Evolutionary conservation across 2,113 vertebrate species (phyloP), one percentile per base, ranked within the genome.

Genomic region (Cebidichthys violaceus): DNA sequence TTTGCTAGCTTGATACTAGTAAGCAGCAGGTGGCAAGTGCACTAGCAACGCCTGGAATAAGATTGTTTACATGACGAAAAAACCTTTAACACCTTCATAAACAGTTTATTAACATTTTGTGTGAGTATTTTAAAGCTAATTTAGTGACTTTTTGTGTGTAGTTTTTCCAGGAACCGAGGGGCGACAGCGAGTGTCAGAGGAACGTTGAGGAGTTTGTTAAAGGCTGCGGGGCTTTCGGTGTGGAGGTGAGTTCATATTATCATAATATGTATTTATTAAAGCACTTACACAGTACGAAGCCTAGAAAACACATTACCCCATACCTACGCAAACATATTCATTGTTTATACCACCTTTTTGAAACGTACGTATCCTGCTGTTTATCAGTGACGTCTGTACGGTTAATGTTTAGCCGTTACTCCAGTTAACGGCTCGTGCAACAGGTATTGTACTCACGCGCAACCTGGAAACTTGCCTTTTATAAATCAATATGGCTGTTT

Each of bases 121-220:
- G 8, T 4, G 3, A 9, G 0, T 1, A 9, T 52, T 17, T 45
- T 31, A 4, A 1, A 22, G 15, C 8, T 79, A 37, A 82, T 45
- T 43, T 0, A 2, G 14, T 13, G 1, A 72, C 39, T 86, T 62
- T 79, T 59, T 75, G 24, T 85, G 22, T 62, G 54, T 79, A 96
- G 97, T 96, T 98, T 79, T 96, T 94, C 72, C 96, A 95, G 83
- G 97, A 98, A 73, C 96, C 97, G 80, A 96, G 96, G 83, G 96
- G 90, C 82, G 97, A 98, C 87, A 86, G 92, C 89, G 97, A 99
- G 93, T 95, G 95, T 87, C 95, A 97, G 93, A 96, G 94, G 92
- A 99, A 98, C 93, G 96, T 99, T 78, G 94, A 87, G 77, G 96
- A 97, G 95, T 99, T 98, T 84, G 88, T 98, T 81, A 95, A 94